These are phyloP conservation scores for Adoxophyes honmai DNA, from an alignment of 1,140 invertebrate genomes.

Conservation along the genomic window DNA sequence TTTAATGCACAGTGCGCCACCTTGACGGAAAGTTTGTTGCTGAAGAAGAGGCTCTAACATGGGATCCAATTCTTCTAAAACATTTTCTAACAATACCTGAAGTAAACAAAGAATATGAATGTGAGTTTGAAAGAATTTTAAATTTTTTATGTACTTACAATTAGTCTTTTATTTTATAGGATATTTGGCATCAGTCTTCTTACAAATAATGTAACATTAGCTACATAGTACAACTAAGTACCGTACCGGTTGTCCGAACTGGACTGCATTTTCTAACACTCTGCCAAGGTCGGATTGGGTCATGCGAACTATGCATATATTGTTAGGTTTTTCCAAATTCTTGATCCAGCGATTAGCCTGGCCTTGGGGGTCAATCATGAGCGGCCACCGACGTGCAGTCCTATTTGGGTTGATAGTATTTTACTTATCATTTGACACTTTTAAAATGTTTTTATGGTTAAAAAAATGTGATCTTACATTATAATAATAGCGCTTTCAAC, in stretches of 20 bases:
- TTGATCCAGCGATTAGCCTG: constrained; percentile 97
- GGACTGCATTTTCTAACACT: constrained; percentile 93
- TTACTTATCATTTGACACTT: background rate
- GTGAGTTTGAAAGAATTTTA: too few species aligned
- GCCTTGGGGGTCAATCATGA: constrained; percentile 97
- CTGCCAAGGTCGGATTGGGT: constrained; percentile 90
- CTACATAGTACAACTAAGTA: too few species aligned
- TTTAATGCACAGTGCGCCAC: constrained; percentile 88
- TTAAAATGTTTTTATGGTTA: background rate
- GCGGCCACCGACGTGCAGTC: constrained; percentile 90
- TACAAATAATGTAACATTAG: too few species aligned
- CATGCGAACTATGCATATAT: constrained; percentile 89
- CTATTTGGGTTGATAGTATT: constrained; percentile 66
- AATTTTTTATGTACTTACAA: too few species aligned
- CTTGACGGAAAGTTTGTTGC: constrained; percentile 94
- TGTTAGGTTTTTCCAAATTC: constrained; percentile 93
- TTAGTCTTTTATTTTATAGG: too few species aligned
- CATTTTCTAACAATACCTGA: constrained; percentile 90
- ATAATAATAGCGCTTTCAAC: constrained; percentile 96
- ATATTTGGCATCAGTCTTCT: too few species aligned
- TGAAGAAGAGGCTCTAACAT: constrained; percentile 91
- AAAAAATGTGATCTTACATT: constrained; percentile 73
- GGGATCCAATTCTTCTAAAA: constrained; percentile 93
- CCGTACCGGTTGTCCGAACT: constrained; percentile 91
- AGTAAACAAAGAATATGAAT: too few species aligned